Evolutionary conservation across 92 coral and sea anemone species (phyloP), one percentile per base, ranked within the genome.

Genomic region (Epizoanthus rinbou): DNA sequence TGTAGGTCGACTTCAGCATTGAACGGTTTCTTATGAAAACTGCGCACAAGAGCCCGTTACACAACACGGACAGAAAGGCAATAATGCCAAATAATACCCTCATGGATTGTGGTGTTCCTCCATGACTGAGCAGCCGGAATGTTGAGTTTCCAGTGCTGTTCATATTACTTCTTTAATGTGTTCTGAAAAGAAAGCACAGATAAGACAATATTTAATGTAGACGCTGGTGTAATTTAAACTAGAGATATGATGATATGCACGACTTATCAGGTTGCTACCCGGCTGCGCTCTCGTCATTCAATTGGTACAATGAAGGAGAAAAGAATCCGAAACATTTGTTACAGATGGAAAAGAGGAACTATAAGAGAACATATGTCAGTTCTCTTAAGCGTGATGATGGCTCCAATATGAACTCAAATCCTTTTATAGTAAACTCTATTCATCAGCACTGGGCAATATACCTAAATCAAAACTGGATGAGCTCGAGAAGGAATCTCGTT

Each of bases 71-170:
- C 59, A 78, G 25, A 57, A 78, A 78, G 57, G 82, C 82, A 62
- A 78, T 78, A 60, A 78, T 62, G 21, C 82, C 82, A 78, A 78
- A 78, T 60, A 78, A 21, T 14, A 78, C 71, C 71, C 82, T 60
- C 71, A 78, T 39, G 57, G 70, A 14, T 6, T 24, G 21, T 43
- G 82, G 71, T 60, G 35, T 78, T 35, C 53, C 81, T 10, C 37
- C 82, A 62, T 78, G 70, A 3, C 21, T 33, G 7, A 57, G 43
- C 3, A 65, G 59, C 13, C 24, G 76, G 16, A 45, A 62, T 43
- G 71, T 78, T 41, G 58, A 11, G 41, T 78, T 78, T 15, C 24
- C 9, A 22, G 69, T 60, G 39, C 16, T 37, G 43, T 60, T 78
- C 82, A 78, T 78, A 43, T 9, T 57, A 11, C 5, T 16, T 16